Conservation (phyloP, 1,140 invertebrate species). For the Drosophila albomicans region DNA sequence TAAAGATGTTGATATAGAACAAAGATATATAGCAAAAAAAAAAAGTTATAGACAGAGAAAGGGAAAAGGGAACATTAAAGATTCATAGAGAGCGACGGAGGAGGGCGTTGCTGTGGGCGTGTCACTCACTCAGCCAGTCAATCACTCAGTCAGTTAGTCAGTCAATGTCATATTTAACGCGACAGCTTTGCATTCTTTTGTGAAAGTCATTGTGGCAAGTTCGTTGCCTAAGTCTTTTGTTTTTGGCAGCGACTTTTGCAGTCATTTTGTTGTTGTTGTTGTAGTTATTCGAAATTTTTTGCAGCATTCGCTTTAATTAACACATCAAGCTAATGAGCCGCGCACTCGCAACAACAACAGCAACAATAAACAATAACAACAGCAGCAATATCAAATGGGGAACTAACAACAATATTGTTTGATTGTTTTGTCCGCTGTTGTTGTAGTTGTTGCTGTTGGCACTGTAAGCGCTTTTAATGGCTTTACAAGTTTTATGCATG, state of each 20-base stretch:
- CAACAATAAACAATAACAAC: constrained; percentile 28
- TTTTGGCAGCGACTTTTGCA: constrained; percentile 35
- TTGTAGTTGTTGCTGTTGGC: constrained; percentile 28
- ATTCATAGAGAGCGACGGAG: neutral
- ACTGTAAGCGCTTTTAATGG: constrained; percentile 56
- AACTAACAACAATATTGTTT: constrained; percentile 60
- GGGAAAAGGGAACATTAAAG: no score
- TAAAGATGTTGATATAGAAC: no score
- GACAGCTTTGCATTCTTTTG: constrained; percentile 57
- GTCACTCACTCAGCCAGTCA: neutral
- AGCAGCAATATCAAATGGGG: constrained; percentile 14
- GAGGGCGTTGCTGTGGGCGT: neutral
- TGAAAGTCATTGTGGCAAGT: constrained; percentile 70
- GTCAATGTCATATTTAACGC: constrained; percentile 36
- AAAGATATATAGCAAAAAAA: no score
- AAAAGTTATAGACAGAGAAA: no score
- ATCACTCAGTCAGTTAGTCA: constrained; percentile 17
- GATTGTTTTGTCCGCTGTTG: constrained; percentile 43
- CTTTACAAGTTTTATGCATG: constrained; percentile 69
- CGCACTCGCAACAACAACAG: constrained; percentile 12
- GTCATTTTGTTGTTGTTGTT: neutral
- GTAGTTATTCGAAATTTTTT: constrained; percentile 25
- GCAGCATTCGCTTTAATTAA: constrained; percentile 75
- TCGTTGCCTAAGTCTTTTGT: constrained; percentile 77
- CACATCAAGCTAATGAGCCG: constrained; percentile 59